Evolutionary conservation across 2,888 invertebrate genomes (phyloP), one percentile per base, ranked within the genome.

Genomic region (Galeopsomyia nigrocyanea): DNA sequence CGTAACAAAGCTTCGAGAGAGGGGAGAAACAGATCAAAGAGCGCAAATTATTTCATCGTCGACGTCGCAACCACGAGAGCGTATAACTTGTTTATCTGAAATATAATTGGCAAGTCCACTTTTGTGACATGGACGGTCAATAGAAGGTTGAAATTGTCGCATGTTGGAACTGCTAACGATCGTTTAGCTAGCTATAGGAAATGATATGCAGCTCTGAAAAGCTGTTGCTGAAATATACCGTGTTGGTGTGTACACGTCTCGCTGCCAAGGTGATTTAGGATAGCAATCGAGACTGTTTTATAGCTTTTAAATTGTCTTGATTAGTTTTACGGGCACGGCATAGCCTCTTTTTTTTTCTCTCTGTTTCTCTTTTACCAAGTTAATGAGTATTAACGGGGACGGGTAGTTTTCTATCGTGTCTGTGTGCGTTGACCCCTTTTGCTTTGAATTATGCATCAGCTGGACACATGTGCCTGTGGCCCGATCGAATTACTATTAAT

Each of bases 91-190:
- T 70, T 74, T 74, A 74, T 67, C 70, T 74, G 58, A 39, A 74
- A 74, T 70, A 74, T 74, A 74, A 74, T 74, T 63, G 73, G 57
- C 57, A 61, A 47, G 57, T 53, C 53, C 13, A 17, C 47, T 56
- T 70, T 61, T 70, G 66, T 69, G 19, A 13, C n/a, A 26, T 17
- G 19, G 68, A 68, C 74, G 77, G 76, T 77, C 76, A 78, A 78
- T 77, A 64, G 9, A 22, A 53, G 74, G 68, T 55, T 73, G 71
- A 76, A 77, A 76, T 74, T 74, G 74, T 77, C 77, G 77, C 72
- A 72, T 74, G 71, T 75, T 66, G 73, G 39, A 7, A 1, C 7
- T 39, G 63, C 68, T 75, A 75, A 76, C 75, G 75, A 77, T 77
- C 77, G 75, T 76, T 77, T 77, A 77, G 75, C 75, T 76, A 21